These are phyloP conservation scores for Caenorhabditis sulstoni DNA, from an alignment of 2,888 invertebrate species.

Conservation along the genomic window DNA sequence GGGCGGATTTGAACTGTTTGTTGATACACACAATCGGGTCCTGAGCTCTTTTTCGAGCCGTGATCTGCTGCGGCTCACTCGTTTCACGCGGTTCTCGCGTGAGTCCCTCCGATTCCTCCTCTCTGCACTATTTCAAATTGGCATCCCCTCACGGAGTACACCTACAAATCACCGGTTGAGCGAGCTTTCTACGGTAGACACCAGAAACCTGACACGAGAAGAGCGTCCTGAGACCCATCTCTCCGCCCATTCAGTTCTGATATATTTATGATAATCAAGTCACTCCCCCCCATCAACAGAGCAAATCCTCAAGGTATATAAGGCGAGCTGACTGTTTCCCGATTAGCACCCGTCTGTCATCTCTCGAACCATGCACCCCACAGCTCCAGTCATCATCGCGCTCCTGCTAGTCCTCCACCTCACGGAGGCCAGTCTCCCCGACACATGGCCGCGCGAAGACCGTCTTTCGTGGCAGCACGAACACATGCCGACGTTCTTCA, in stretches of 20 bases:
- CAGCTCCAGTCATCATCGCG: background rate
- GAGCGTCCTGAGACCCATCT: background rate
- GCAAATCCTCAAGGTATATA: conserved; percentile 28
- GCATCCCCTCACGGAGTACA: background rate
- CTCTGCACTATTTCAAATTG: background rate
- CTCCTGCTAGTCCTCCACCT: conserved; percentile 8
- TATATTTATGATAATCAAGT: conserved; percentile 47
- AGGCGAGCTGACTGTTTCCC: background rate
- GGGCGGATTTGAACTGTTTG: conserved; percentile 31
- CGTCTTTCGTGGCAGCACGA: conserved; percentile 19
- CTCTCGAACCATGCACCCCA: background rate
- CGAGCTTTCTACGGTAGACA: conserved; percentile 3
- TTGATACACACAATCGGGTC: conserved; percentile 3
- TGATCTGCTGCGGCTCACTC: conserved; percentile 1
- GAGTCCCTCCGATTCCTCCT: background rate
- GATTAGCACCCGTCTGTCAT: background rate
- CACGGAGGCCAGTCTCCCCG: conserved; percentile 6
- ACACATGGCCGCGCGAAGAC: background rate
- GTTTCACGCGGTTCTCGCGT: conserved; percentile 6
- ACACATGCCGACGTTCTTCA: background rate
- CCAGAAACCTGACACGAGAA: conserved; percentile 25
- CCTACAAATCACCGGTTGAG: background rate
- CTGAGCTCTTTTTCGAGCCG: too few species aligned
- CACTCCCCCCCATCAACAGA: conserved; percentile 16
- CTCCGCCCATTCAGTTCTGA: conserved; percentile 28